Evolutionary conservation across 2,888 invertebrate species (phyloP).

Genomic region (Doris montereyensis): DNA sequence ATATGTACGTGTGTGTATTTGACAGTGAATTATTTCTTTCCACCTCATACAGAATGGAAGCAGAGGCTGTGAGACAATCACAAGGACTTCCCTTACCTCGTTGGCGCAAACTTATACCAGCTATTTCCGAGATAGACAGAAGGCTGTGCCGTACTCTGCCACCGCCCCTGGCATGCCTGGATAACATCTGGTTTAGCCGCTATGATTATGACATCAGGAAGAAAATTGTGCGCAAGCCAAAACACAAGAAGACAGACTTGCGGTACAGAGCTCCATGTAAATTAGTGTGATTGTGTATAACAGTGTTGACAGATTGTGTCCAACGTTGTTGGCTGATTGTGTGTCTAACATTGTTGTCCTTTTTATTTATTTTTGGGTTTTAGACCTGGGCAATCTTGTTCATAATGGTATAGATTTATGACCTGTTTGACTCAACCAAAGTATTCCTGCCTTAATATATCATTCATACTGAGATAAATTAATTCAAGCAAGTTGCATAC

Average conservation of each 20-base stretch:
- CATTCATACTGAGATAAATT: no score
- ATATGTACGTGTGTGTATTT: no score
- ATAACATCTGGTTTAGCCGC: slow-evolving; percentile 40
- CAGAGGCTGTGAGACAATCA: slow-evolving; percentile 22
- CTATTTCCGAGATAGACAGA: slow-evolving; percentile 23
- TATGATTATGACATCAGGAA: slow-evolving; percentile 39
- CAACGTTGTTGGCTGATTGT: no score
- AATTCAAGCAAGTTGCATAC: no score
- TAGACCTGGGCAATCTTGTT: no score
- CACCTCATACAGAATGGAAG: slow-evolving; percentile 39
- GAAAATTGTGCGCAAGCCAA: slow-evolving; percentile 36
- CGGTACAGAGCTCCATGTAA: slow-evolving; percentile 33
- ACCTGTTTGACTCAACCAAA: no score
- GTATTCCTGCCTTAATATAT: no score
- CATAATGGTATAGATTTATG: no score
- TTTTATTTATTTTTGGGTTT: no score
- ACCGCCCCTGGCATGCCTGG: slow-evolving; percentile 31
- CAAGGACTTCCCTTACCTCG: slow-evolving; percentile 18
- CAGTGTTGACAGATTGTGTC: no score
- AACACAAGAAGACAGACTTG: slow-evolving; percentile 35
- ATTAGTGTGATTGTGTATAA: not conserved
- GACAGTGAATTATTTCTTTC: no score
- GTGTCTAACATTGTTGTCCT: no score
- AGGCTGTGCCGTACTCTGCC: slow-evolving; percentile 13
- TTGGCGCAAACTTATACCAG: slow-evolving; percentile 21